Evolutionary conservation across 2,888 invertebrate species (phyloP).

Genomic region (Therioaphis trifolii): DNA sequence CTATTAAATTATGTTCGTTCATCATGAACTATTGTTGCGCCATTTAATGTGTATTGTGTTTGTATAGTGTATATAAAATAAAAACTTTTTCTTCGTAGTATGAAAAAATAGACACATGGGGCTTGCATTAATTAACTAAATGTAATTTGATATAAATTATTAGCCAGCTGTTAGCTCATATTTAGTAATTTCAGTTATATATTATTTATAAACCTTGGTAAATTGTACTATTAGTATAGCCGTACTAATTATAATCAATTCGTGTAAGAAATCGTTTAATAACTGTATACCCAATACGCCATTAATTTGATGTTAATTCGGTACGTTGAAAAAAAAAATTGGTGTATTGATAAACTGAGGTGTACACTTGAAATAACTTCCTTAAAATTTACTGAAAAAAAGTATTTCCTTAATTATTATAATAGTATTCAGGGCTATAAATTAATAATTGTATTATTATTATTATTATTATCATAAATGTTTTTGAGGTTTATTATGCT

Average conservation of each 20-base stretch:
- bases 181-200: background rate
- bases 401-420: no score
- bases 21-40: background rate
- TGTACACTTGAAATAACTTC: no score
- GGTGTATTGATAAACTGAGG: no score
- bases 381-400: no score
- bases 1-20: background rate
- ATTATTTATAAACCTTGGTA: no score
- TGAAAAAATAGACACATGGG: background rate
- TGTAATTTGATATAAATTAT: background rate
- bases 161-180: background rate
- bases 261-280: no score
- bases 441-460: background rate
- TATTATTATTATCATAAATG: background rate
- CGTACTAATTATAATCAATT: no score
- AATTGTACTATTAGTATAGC: no score
- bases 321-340: no score
- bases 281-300: no score
- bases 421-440: background rate
- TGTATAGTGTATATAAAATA: background rate
- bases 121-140: background rate
- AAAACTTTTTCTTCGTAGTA: background rate
- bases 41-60: background rate
- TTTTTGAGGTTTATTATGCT: background rate
- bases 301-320: no score